A percentile compares a stretch with the other conserved stretches of the same genome.
These are phyloP conservation scores for Drosophila gunungcola DNA, from an alignment of 1,140 invertebrate genomes.

Conservation along the genomic window DNA sequence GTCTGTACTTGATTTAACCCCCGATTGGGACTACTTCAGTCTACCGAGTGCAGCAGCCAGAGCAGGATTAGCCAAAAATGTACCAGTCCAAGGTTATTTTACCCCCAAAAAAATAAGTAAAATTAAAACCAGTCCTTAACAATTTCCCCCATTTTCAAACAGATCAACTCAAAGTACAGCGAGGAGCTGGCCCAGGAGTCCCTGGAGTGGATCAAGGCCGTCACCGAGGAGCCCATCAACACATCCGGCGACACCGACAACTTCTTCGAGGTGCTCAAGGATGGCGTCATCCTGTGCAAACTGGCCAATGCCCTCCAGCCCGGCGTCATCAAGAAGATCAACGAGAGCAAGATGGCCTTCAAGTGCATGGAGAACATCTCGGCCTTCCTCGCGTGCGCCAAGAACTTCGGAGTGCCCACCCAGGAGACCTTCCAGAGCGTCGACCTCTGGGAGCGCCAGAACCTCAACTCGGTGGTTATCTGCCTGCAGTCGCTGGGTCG, in stretches of 20 bases:
- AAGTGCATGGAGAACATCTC: conserved; percentile 99
- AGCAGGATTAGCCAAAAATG: conserved; percentile 28
- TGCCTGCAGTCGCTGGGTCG: conserved; percentile 97
- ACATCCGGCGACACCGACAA: conserved; percentile 95
- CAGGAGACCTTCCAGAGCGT: conserved; percentile 98
- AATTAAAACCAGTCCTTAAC: background rate
- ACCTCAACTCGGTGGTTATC: conserved; percentile 97
- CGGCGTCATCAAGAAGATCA: conserved; percentile 94
- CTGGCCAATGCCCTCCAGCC: conserved; percentile 92
- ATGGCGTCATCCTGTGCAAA: conserved; percentile 94
- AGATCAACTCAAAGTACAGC: conserved; percentile 98
- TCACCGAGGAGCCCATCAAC: conserved; percentile 92
- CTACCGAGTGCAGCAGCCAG: conserved; percentile 10
- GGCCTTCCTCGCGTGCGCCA: conserved; percentile 93
- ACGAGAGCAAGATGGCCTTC: conserved; percentile 95
- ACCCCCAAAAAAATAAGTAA: too few relatives aligned
- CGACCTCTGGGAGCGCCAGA: conserved; percentile 97
- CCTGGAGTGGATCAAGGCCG: conserved; percentile 94
- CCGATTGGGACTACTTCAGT: conserved; percentile 34
- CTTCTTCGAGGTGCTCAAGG: conserved; percentile 94
- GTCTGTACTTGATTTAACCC: conserved; percentile 38
- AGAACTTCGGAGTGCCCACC: conserved; percentile 95
- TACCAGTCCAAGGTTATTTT: conserved; percentile 66
- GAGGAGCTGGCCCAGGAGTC: conserved; percentile 95
- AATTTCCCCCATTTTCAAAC: conserved; percentile 42